These are phyloP conservation scores for Cecropterus lyciades DNA, from an alignment of 1,140 invertebrate species.

Conservation along the genomic window DNA sequence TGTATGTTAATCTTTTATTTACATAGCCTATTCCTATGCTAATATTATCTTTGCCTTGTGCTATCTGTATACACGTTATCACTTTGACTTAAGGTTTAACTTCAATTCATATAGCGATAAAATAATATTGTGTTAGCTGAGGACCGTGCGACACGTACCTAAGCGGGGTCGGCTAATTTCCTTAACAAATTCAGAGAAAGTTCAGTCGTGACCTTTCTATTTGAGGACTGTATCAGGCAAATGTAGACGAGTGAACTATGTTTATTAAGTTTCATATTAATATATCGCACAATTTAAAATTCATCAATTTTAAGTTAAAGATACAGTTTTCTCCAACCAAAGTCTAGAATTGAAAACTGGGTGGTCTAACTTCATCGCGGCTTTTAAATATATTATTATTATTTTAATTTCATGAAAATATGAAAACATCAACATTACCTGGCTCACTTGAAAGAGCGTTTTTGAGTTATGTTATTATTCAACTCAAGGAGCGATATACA, in stretches of 20 bases:
- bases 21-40: slow-evolving; percentile 21
- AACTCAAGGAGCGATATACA: too few relatives aligned
- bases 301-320: too few relatives aligned
- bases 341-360: too few relatives aligned
- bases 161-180: slow-evolving; percentile 18
- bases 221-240: background rate
- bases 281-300: too few relatives aligned
- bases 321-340: too few relatives aligned
- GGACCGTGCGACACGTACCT: slow-evolving; percentile 5
- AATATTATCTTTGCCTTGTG: slow-evolving; percentile 3
- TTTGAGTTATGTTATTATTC: too few relatives aligned
- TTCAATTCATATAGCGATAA: background rate
- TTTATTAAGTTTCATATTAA: background rate
- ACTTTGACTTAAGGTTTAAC: slow-evolving; percentile 3
- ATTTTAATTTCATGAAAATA: too few relatives aligned
- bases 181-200: slow-evolving; percentile 28
- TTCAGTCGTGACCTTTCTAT: slow-evolving; percentile 1
- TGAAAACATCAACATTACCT: too few relatives aligned
- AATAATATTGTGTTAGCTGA: background rate
- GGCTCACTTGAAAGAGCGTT: too few relatives aligned
- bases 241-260: background rate
- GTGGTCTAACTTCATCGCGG: too few relatives aligned
- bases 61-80: background rate
- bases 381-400: too few relatives aligned
- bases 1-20: slow-evolving; percentile 24